phyloP scores from a whole-genome alignment of 1,140 invertebrate genomes.

The Papilio polyxenes region DNA sequence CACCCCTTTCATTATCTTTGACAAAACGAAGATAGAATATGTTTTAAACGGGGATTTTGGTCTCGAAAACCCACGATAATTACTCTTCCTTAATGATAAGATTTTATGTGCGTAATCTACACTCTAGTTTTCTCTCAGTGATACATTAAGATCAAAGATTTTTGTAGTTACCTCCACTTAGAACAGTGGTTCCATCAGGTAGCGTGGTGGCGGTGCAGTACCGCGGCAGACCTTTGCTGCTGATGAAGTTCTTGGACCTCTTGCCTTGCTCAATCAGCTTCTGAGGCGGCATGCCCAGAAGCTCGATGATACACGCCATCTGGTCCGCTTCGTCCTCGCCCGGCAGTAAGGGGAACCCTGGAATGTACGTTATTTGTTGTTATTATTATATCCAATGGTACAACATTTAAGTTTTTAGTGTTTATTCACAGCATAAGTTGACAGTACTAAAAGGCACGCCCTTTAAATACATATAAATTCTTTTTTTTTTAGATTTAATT shows the following conservation, averaged over 20 bases:
- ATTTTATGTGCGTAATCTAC: no score
- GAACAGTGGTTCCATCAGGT: conserved; percentile 93
- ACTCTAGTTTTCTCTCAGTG: no score
- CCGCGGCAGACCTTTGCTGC: conserved; percentile 96
- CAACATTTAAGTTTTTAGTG: no score
- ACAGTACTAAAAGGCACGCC: no score
- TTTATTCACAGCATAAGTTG: no score
- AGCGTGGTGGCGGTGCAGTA: conserved; percentile 95
- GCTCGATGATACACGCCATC: conserved; percentile 98
- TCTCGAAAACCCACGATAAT: no score
- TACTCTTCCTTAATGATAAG: no score
- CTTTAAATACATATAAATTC: not conserved
- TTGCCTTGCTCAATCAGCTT: conserved; percentile 96
- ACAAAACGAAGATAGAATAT: no score
- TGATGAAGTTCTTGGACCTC: conserved; percentile 97
- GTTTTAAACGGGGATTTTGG: no score
- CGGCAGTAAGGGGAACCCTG: conserved; percentile 97
- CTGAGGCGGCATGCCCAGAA: conserved; percentile 98
- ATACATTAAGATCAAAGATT: no score
- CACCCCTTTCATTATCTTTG: no score
- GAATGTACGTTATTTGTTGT: conserved; percentile 68
- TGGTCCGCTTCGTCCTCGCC: conserved; percentile 98
- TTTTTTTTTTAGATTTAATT: not conserved
- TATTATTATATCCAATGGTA: no score
- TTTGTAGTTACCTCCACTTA: conserved; percentile 84